Percentiles rank a stretch among this genome's conserved stretches.
These are phyloP conservation scores for Alauda arvensis DNA, from an alignment of 2,797 vertebrate species.

Conservation along the genomic window DNA sequence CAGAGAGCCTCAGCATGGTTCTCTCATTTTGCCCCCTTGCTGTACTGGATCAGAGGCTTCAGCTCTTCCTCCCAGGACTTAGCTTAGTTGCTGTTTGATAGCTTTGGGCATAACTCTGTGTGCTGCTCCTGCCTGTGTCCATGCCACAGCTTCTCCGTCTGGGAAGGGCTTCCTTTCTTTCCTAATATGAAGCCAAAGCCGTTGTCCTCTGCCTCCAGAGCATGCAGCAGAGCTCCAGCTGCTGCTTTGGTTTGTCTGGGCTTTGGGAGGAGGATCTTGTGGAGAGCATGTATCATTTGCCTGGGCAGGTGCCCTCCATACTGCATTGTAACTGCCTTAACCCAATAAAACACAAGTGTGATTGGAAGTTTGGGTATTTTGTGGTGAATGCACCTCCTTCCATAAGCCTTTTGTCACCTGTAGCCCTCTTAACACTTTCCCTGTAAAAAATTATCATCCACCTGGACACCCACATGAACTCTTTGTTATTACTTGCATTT, in stretches of 20 bases:
- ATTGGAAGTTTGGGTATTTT: not conserved
- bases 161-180: not conserved
- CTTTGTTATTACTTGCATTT: not conserved
- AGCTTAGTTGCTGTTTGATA: not conserved
- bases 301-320: not conserved
- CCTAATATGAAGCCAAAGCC: not conserved
- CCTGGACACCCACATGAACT: not conserved
- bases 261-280: not conserved
- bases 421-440: not conserved
- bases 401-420: not conserved
- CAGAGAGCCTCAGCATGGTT: not conserved
- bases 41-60: not conserved
- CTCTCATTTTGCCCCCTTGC: not conserved
- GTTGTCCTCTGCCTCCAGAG: not conserved
- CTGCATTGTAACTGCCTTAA: not conserved
- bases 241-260: not conserved
- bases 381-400: not conserved
- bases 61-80: not conserved
- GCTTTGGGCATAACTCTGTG: not conserved
- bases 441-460: not conserved
- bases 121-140: not conserved
- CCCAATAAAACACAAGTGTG: slow-evolving; percentile 32
- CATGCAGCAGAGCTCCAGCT: not conserved
- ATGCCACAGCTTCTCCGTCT: not conserved
- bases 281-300: not conserved